Evolutionary conservation across 2,888 invertebrate species (phyloP).

Genomic region (Rhyacophila evoluta): DNA sequence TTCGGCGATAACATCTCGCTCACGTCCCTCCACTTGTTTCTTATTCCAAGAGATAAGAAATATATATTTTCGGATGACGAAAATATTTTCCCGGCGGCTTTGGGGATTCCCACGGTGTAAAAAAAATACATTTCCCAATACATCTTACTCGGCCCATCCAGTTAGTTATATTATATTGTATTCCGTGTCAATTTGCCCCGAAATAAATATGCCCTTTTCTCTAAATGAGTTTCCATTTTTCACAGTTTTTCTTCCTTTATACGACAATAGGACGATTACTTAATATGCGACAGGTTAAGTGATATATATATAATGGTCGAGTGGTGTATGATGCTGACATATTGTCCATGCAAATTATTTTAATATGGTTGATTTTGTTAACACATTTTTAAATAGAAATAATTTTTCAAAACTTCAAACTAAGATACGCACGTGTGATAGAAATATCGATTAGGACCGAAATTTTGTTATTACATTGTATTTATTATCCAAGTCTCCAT

Average conservation of each 20-base stretch:
- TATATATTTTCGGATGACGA: conserved; percentile 19
- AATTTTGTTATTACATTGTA: no score
- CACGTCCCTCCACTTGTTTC: background rate
- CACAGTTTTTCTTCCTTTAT: background rate
- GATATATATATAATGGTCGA: no score
- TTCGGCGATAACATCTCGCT: conserved; percentile 13
- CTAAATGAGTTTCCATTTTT: background rate
- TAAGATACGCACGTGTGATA: no score
- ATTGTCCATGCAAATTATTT: no score
- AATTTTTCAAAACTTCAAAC: no score
- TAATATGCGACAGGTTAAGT: background rate
- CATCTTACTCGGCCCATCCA: conserved; percentile 10
- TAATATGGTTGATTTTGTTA: no score
- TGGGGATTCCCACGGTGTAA: background rate
- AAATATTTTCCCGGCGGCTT: background rate
- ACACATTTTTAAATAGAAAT: no score
- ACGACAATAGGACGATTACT: background rate
- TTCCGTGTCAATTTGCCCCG: background rate
- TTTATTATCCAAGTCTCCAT: no score
- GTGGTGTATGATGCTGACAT: no score
- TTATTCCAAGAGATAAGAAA: conserved; percentile 10
- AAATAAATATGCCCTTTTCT: background rate
- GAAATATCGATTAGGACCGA: no score
- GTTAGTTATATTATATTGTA: conserved; percentile 7
- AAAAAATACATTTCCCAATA: conserved; percentile 4